Conservation (phyloP, 2,113 vertebrate genomes). For the Triplophysa rosa region DNA sequence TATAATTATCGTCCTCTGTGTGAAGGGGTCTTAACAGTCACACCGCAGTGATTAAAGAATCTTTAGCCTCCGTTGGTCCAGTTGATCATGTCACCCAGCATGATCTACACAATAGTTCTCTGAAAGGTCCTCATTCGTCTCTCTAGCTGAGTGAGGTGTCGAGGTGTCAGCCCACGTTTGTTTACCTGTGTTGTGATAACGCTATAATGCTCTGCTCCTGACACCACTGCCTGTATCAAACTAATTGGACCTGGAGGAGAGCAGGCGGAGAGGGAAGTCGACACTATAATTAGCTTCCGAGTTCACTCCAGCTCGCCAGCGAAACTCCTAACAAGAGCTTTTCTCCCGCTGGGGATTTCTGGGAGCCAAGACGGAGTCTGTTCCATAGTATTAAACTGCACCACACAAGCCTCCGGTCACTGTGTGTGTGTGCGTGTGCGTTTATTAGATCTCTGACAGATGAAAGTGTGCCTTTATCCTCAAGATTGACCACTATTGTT, state of each 20-base stretch:
- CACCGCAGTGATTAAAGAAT: background rate
- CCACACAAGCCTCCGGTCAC: slow-evolving; percentile 4
- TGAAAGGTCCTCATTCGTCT: slow-evolving; percentile 5
- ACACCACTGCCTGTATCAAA: slow-evolving; percentile 32
- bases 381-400: slow-evolving; percentile 10
- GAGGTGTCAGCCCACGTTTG: slow-evolving; percentile 40
- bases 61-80: slow-evolving; percentile 5
- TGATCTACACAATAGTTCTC: background rate
- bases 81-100: slow-evolving; percentile 7
- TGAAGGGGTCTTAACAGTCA: background rate
- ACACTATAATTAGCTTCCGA: slow-evolving; percentile 37
- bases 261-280: slow-evolving; percentile 36
- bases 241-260: slow-evolving; percentile 48
- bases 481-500: background rate
- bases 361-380: slow-evolving; percentile 12
- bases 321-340: slow-evolving; percentile 22
- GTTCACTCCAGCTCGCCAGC: slow-evolving; percentile 6
- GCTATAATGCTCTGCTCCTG: slow-evolving; percentile 24
- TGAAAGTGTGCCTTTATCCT: background rate
- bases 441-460: slow-evolving; percentile 9
- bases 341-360: slow-evolving; percentile 22
- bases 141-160: slow-evolving; percentile 28
- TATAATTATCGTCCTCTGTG: too few species aligned
- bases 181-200: slow-evolving; percentile 43
- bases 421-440: background rate